These are phyloP conservation scores for Laticauda colubrina DNA, from an alignment of 2,113 vertebrate genomes.

Conservation along the genomic window DNA sequence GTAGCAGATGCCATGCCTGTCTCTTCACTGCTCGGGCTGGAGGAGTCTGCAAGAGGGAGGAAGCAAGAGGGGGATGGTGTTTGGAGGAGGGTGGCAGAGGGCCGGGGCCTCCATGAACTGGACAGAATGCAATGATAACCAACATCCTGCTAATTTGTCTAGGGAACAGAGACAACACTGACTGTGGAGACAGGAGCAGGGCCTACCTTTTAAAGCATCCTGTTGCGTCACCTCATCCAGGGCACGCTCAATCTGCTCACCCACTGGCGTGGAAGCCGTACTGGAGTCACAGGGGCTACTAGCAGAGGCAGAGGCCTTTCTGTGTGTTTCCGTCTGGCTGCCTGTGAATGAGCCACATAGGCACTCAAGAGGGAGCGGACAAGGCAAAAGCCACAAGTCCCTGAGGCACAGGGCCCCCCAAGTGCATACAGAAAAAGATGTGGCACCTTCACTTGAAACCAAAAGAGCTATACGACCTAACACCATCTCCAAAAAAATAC, in stretches of 20 bases:
- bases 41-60: slow-evolving; percentile 52
- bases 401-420: not conserved
- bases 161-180: not conserved
- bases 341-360: slow-evolving; percentile 64
- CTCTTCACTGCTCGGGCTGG: slow-evolving; percentile 58
- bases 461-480: not conserved
- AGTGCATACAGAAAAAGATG: not conserved
- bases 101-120: too few species aligned
- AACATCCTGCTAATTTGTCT: not conserved
- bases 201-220: slow-evolving; percentile 62
- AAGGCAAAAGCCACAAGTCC: not conserved
- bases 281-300: slow-evolving; percentile 74
- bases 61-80: not conserved
- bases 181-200: not conserved
- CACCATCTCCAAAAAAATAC: not conserved
- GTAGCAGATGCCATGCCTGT: slow-evolving; percentile 1
- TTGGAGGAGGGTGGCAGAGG: not conserved
- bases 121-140: not conserved
- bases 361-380: slow-evolving; percentile 16
- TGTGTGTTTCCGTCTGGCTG: slow-evolving; percentile 75
- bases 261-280: slow-evolving; percentile 63
- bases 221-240: slow-evolving; percentile 62
- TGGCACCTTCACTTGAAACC: not conserved
- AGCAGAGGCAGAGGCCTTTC: slow-evolving; percentile 69
- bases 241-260: slow-evolving; percentile 56